These are phyloP conservation scores for Metopolophium dirhodum DNA, from an alignment of 1,140 invertebrate genomes.

Conservation along the genomic window DNA sequence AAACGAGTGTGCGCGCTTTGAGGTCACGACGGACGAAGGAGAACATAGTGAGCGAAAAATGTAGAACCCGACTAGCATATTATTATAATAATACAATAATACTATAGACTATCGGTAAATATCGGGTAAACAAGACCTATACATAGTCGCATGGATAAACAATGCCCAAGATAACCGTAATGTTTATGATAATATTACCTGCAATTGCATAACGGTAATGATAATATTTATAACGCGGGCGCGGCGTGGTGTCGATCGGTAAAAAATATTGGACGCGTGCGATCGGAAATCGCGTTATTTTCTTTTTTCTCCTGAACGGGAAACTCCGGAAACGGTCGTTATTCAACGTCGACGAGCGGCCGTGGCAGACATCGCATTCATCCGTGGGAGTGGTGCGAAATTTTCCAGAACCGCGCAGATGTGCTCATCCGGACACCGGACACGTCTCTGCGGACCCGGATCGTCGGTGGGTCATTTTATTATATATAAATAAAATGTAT, in stretches of 20 bases:
- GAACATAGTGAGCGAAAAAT: background rate
- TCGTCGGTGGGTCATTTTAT: background rate
- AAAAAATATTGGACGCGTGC: background rate
- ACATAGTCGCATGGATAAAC: background rate
- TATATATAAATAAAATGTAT: background rate
- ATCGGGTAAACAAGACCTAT: background rate
- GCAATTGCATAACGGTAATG: background rate
- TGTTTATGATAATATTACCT: background rate
- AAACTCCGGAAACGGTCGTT: background rate
- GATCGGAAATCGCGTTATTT: background rate
- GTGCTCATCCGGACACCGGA: background rate
- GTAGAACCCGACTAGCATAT: background rate
- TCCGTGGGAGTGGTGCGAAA: background rate
- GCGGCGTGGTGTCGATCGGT: background rate
- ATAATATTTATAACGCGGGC: background rate
- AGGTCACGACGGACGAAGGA: background rate
- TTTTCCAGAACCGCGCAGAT: background rate
- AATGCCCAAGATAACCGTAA: background rate
- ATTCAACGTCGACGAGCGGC: background rate
- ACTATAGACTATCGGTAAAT: background rate
- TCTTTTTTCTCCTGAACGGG: background rate
- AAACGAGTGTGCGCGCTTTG: background rate
- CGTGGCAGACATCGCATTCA: background rate
- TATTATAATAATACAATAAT: background rate
- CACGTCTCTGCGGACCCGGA: background rate